Evolutionary conservation across 2,113 vertebrate genomes (phyloP), one percentile per base, ranked within the genome.

Genomic region (Mastomys coucha): DNA sequence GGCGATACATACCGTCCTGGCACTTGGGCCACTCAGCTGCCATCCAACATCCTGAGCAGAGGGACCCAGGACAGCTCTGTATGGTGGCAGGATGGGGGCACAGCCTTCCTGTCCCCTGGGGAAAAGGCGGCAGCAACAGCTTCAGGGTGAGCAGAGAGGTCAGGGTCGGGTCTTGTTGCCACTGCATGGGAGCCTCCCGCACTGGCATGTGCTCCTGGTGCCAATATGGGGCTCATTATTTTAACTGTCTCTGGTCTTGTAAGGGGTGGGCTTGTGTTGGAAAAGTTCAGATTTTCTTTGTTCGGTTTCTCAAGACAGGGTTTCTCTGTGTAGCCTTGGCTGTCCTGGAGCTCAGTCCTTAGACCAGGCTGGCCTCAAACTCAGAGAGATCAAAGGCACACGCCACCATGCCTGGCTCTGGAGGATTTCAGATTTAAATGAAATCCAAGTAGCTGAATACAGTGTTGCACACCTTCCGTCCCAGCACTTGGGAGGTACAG

Each of bases 21-120:
- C 39, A 31, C 51, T 19, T 4, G 49, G 36, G n/a, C 49, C 51
- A 58, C 51, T 58, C 2, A 7, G 33, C 31, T 24, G 11, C 33
- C 19, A 88, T 67, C 45, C 36, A 7, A 51, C 36, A 88, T 53
- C 69, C 49, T n/a, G 69, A 39, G 85, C 85, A 36, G 45, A 39
- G 86, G 67, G 24, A 28, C 36, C n/a, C 22, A 31, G 70, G 87
- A 22, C 2, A 0, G 22, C 49, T 39, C 49, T 22, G 49, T 16
- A n/a, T 31, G 0, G 51, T 33, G 24, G 70, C 80, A 91, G 78
- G 42, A 98, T 98, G 98, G 98, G 98, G 0, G 97, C 93, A 24
- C 78, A 81, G 33, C 26, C 95, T 26, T 98, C 97, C 0, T 96
- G 97, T 7, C 93, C 90, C 8, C 67, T 98, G 96, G 94, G 86